Evolutionary conservation across 2,888 invertebrate species (phyloP).

Genomic region (Chrysolina haemoptera): DNA sequence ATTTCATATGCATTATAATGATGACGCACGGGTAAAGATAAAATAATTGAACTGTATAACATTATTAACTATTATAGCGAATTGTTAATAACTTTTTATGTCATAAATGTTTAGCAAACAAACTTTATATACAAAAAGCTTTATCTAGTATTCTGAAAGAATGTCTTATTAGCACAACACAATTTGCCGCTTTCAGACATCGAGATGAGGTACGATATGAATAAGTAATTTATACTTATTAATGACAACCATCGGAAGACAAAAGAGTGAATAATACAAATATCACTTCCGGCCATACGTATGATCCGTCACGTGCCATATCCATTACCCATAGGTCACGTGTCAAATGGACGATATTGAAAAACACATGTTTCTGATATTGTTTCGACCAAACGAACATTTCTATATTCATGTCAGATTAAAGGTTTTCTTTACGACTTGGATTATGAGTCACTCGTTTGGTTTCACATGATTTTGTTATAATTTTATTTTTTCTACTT

Average conservation of each 20-base stretch:
- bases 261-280: slow-evolving; percentile 48
- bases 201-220: background rate
- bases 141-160: too few relatives aligned
- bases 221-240: slow-evolving; percentile 15
- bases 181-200: too few relatives aligned
- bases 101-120: too few relatives aligned
- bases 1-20: too few relatives aligned
- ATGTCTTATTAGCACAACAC: too few relatives aligned
- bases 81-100: too few relatives aligned
- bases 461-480: too few relatives aligned
- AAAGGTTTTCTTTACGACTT: background rate
- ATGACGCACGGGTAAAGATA: too few relatives aligned
- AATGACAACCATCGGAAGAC: slow-evolving; percentile 33
- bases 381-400: slow-evolving; percentile 17
- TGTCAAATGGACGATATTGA: slow-evolving; percentile 59
- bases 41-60: too few relatives aligned
- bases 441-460: background rate
- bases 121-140: too few relatives aligned
- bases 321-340: slow-evolving; percentile 58
- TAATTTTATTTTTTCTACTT: too few relatives aligned
- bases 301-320: slow-evolving; percentile 51
- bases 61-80: too few relatives aligned
- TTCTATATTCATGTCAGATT: slow-evolving; percentile 7
- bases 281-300: slow-evolving; percentile 52
- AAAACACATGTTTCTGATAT: slow-evolving; percentile 48